Conservation (phyloP, 2,888 invertebrate species). For the Amphipoea oculea region DNA sequence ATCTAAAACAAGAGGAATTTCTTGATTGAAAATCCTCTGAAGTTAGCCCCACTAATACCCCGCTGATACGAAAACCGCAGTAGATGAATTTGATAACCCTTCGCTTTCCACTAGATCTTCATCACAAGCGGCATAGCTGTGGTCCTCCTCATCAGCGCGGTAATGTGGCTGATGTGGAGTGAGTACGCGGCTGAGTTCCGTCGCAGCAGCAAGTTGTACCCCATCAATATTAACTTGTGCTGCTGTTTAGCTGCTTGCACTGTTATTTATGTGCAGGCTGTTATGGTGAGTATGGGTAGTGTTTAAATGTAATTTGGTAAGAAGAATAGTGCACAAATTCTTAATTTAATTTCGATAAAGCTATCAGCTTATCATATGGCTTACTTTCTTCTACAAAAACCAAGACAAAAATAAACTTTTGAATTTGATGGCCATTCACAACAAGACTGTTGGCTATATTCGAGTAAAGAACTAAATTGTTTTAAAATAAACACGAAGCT, state of each 20-base stretch:
- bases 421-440: not conserved
- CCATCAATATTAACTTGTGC: constrained; percentile 91
- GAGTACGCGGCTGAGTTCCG: constrained; percentile 83
- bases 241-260: constrained; percentile 91
- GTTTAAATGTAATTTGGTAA: not conserved
- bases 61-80: too few relatives aligned
- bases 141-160: constrained; percentile 77
- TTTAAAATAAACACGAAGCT: not conserved
- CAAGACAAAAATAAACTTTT: not conserved
- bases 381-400: not conserved
- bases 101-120: constrained; percentile 77
- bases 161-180: constrained; percentile 85
- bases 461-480: not conserved
- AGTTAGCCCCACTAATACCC: not conserved
- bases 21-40: not conserved
- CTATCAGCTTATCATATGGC: not conserved
- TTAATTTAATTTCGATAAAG: not conserved
- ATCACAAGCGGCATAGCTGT: constrained; percentile 83
- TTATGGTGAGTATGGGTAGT: constrained; percentile 89
- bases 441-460: not conserved
- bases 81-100: not conserved
- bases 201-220: constrained; percentile 89
- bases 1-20: not conserved
- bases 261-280: constrained; percentile 92
- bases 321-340: not conserved